Percentiles rank a stretch among this genome's conserved stretches.
These are phyloP conservation scores for Drosophila subpulchrella DNA, from an alignment of 1,140 invertebrate genomes.

Conservation along the genomic window DNA sequence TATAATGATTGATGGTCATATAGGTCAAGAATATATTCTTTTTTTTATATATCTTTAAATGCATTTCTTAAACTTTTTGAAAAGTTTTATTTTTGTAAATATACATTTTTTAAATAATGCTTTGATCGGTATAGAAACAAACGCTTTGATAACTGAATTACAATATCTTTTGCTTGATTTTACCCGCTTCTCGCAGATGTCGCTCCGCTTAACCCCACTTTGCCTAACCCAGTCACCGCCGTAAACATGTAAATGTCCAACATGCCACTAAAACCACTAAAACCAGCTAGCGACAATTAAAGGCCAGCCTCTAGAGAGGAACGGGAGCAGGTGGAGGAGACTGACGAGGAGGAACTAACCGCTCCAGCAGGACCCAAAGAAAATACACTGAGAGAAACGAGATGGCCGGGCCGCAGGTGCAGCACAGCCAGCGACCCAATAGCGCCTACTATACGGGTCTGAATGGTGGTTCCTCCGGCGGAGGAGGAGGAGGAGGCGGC, in stretches of 20 bases:
- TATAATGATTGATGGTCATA: no score
- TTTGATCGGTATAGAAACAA: background rate
- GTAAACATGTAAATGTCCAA: constrained; percentile 46
- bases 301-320: constrained; percentile 10
- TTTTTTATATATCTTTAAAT: no score
- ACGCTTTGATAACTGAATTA: constrained; percentile 1
- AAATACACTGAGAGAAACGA: background rate
- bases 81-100: background rate
- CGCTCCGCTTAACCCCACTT: constrained; percentile 24
- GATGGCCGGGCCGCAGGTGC: constrained; percentile 81
- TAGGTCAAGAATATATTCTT: background rate
- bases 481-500: constrained; percentile 7
- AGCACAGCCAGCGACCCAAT: constrained; percentile 73
- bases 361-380: background rate
- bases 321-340: background rate
- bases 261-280: constrained; percentile 70
- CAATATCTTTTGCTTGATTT: constrained; percentile 44
- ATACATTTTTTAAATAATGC: no score
- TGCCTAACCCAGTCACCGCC: constrained; percentile 24
- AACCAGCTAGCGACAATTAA: constrained; percentile 39
- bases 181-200: constrained; percentile 50
- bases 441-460: constrained; percentile 80
- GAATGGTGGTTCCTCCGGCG: constrained; percentile 58
- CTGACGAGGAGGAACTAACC: background rate
- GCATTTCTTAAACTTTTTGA: no score